These are phyloP conservation scores for Albula glossodonta DNA, from an alignment of 2,113 vertebrate species.

Conservation along the genomic window DNA sequence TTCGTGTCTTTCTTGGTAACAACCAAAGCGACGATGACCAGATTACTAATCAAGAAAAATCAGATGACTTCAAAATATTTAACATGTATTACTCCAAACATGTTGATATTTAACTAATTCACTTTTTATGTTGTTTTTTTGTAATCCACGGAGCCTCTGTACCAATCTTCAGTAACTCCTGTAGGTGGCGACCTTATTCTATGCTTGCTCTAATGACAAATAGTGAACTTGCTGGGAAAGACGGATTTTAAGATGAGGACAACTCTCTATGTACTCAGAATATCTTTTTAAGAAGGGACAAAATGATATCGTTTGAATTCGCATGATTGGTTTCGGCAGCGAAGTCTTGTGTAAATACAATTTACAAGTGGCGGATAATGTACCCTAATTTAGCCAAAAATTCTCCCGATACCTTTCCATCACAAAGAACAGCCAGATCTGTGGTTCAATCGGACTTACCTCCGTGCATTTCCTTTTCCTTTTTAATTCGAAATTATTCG, in stretches of 20 bases:
- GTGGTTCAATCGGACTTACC: slow-evolving; percentile 58
- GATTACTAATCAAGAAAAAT: too few relatives aligned
- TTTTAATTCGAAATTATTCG: slow-evolving; percentile 37
- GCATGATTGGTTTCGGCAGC: background rate
- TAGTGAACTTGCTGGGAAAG: background rate
- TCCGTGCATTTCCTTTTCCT: slow-evolving; percentile 69
- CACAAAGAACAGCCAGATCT: background rate
- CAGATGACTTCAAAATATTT: too few relatives aligned
- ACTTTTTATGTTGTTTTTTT: background rate
- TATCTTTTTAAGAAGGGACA: background rate
- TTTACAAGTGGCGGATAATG: background rate
- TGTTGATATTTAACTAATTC: background rate
- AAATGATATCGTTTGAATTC: background rate
- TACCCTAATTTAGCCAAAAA: background rate
- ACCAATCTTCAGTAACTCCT: background rate
- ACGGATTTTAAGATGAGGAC: background rate
- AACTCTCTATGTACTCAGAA: background rate
- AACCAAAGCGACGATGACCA: background rate
- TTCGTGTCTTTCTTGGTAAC: background rate
- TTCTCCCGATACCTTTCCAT: background rate
- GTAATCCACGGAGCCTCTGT: background rate
- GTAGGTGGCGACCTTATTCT: slow-evolving; percentile 44
- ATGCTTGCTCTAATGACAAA: slow-evolving; percentile 9
- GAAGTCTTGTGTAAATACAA: background rate
- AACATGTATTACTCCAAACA: background rate